A percentile compares a stretch with the other conserved stretches of the same genome.
These are phyloP conservation scores for Picathartes gymnocephalus DNA, from an alignment of 2,113 vertebrate species.

Conservation along the genomic window DNA sequence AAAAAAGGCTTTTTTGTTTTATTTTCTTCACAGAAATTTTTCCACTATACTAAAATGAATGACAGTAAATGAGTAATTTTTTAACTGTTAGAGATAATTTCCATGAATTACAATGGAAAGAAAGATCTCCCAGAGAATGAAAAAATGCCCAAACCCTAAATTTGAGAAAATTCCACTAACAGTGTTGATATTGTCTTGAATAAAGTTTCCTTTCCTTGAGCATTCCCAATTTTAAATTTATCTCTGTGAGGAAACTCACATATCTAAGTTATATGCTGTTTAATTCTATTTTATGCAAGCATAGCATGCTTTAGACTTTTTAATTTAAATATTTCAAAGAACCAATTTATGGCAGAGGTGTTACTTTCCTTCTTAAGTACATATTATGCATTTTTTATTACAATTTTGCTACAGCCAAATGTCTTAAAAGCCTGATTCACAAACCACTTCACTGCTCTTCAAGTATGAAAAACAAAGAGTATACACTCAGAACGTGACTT, in stretches of 20 bases:
- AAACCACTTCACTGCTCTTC: conserved; percentile 61
- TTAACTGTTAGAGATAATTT: conserved; percentile 60
- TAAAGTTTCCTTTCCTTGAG: conserved; percentile 33
- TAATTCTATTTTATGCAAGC: conserved; percentile 55
- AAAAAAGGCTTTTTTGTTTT: not conserved
- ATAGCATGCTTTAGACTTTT: conserved; percentile 55
- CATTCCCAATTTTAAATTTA: conserved; percentile 51
- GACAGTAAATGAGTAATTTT: conserved; percentile 58
- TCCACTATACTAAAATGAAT: conserved; percentile 51
- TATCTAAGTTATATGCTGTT: conserved; percentile 44
- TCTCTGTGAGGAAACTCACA: conserved; percentile 37
- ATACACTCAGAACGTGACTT: conserved; percentile 26
- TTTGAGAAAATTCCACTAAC: conserved; percentile 36
- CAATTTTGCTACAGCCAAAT: conserved; percentile 61
- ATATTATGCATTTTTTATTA: conserved; percentile 70
- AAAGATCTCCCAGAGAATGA: conserved; percentile 26
- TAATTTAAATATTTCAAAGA: conserved; percentile 73
- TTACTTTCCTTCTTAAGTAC: conserved; percentile 70
- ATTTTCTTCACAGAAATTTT: conserved; percentile 54
- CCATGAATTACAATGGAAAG: conserved; percentile 46
- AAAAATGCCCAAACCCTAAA: conserved; percentile 4
- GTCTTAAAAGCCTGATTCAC: conserved; percentile 62
- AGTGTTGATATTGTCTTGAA: conserved; percentile 33
- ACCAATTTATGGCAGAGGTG: conserved; percentile 60
- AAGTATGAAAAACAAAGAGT: conserved; percentile 69